Evolutionary conservation across 2,888 invertebrate species (phyloP).

Genomic region (Cerceris rybyensis): DNA sequence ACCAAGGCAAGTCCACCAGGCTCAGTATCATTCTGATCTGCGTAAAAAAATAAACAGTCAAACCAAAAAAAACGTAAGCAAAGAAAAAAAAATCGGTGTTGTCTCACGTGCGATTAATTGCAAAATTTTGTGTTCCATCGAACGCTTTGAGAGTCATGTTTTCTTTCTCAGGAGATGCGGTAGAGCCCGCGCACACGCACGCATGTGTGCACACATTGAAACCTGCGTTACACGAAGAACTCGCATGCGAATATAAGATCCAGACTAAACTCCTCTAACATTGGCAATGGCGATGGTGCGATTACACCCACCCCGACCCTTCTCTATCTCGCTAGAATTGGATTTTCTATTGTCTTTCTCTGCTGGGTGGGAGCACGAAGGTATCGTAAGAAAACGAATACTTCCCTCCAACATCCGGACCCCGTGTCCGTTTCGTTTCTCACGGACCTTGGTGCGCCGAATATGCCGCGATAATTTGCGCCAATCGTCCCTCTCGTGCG

Average conservation of each 20-base stretch:
- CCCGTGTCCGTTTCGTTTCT: constrained; percentile 12
- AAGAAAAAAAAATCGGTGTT: constrained; percentile 17
- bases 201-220: constrained; percentile 20
- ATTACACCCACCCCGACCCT: constrained; percentile 45
- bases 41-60: constrained; percentile 34
- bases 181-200: constrained; percentile 38
- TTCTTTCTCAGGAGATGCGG: constrained; percentile 71
- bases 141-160: constrained; percentile 67
- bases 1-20: constrained; percentile 60
- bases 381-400: constrained; percentile 61
- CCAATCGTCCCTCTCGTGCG: neutral
- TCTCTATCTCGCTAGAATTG: constrained; percentile 43
- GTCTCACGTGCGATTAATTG: constrained; percentile 5
- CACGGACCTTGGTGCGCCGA: neutral
- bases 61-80: constrained; percentile 16
- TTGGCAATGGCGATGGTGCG: constrained; percentile 45
- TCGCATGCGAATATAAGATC: constrained; percentile 47
- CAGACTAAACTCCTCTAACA: constrained; percentile 44
- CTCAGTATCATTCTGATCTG: constrained; percentile 45
- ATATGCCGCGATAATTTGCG: constrained; percentile 9
- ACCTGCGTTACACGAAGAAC: constrained; percentile 44
- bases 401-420: constrained; percentile 32
- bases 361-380: constrained; percentile 49
- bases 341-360: constrained; percentile 51
- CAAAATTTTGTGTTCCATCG: constrained; percentile 14